Evolutionary conservation across 2,888 invertebrate species (phyloP), one percentile per base, ranked within the genome.

Genomic region (Apodemia duryi): DNA sequence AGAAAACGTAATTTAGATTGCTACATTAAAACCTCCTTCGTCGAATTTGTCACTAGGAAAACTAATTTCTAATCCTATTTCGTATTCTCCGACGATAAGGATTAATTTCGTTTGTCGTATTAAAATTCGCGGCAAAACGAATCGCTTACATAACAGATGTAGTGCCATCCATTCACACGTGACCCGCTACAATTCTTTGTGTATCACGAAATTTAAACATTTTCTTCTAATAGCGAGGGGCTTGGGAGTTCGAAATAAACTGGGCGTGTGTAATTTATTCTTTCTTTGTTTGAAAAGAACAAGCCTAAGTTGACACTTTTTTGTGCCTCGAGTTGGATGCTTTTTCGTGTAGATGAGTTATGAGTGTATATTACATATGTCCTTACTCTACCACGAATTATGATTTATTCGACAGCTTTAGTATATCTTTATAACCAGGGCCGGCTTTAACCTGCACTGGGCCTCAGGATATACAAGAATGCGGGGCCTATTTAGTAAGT

Each of bases 271-370:
- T 88, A 89, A 89, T 90, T 89, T 89, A 90, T 89, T 86, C 81
- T 84, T 86, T 88, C 89, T 90, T 90, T 90, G 90, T 89, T 88
- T 85, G 84, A 77, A 75, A 72, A 75, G 76, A 75, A 73, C 78
- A 79, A 73, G 81, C 83, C 84, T 83, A 81, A 69, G 88, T 88
- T 88, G 87, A 86, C 86, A 86, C 79, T 80, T 78, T 77, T 49
- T 61, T 61, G 61, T 65, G 61, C 51, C 61, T 51, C 61, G 49
- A 65, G 46, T 60, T 46, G 21, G 51, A 51, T 61, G 49, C 35
- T 61, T 65, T 35, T 61, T 49, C 21, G 61, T 43, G 60, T 43
- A 29, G 41, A 64, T 65, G 64, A 65, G 46, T 65, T 65, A 65
- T 65, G 61, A 61, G 28, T 54, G 54, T 49, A 63, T 52, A 29